These are phyloP conservation scores for Triplophysa siluroides DNA, from an alignment of 2,113 vertebrate genomes.

Conservation along the genomic window DNA sequence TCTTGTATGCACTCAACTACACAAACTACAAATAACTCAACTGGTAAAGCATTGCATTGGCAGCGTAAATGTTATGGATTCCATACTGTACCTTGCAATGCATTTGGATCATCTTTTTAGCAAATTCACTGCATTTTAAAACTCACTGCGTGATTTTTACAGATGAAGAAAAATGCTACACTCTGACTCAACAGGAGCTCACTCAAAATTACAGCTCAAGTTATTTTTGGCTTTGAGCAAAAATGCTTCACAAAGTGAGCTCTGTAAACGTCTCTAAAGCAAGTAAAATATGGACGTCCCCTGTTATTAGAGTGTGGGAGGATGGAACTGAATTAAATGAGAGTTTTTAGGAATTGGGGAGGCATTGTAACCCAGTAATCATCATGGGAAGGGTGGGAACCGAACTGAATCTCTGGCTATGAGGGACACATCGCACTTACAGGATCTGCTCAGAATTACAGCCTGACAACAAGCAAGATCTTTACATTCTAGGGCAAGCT, in stretches of 20 bases:
- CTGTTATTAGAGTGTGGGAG: conserved; percentile 51
- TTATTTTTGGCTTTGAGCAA: conserved; percentile 45
- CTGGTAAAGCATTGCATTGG: no score
- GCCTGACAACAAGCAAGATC: conserved; percentile 64
- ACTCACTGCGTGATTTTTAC: background rate
- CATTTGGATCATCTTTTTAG: no score
- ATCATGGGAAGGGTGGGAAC: conserved; percentile 39
- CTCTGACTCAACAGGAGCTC: conserved; percentile 18
- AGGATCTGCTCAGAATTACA: conserved; percentile 66
- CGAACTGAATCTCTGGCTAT: conserved; percentile 40
- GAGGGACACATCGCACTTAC: conserved; percentile 53
- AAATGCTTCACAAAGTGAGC: conserved; percentile 26
- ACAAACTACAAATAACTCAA: no score
- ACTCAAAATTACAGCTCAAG: conserved; percentile 17
- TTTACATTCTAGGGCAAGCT: conserved; percentile 67
- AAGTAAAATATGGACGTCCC: conserved; percentile 24
- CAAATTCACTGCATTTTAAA: background rate
- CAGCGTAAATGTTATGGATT: no score
- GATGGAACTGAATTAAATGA: conserved; percentile 24
- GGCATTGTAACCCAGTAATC: conserved; percentile 47
- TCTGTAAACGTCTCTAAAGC: conserved; percentile 23
- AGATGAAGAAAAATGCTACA: conserved; percentile 9
- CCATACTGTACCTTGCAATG: no score
- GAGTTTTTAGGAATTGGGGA: conserved; percentile 23
- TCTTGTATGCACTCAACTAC: no score